Conservation (phyloP, 2,888 invertebrate species). For the Priocnemis perturbator region DNA sequence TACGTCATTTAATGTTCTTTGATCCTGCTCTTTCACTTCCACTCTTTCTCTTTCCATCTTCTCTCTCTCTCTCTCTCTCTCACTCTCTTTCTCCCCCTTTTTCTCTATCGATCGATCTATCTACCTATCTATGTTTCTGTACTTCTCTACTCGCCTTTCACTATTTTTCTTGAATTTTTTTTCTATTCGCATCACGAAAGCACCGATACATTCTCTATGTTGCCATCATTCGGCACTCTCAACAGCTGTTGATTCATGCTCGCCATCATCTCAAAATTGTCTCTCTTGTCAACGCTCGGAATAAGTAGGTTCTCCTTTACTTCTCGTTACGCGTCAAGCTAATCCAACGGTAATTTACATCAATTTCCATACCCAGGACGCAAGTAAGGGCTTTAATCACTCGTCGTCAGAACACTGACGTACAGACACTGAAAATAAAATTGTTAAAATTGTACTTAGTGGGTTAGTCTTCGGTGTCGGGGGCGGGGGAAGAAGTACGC, state of each 20-base stretch:
- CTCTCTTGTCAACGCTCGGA: background rate
- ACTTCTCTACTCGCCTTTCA: background rate
- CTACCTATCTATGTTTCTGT: constrained; percentile 19
- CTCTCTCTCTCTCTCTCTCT: constrained; percentile 13
- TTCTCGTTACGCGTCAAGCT: too few relatives aligned
- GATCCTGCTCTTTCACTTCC: constrained; percentile 12
- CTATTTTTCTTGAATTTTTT: too few relatives aligned
- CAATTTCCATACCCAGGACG: too few relatives aligned
- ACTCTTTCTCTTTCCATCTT: constrained; percentile 19
- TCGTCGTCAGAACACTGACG: too few relatives aligned
- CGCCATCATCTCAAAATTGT: constrained; percentile 26
- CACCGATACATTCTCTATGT: constrained; percentile 36
- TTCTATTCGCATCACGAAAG: constrained; percentile 25
- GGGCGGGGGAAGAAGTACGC: too few relatives aligned
- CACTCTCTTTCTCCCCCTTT: constrained; percentile 16
- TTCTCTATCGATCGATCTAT: constrained; percentile 13
- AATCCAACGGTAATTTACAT: too few relatives aligned
- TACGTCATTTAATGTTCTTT: too few relatives aligned
- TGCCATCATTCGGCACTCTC: constrained; percentile 34
- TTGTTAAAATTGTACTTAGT: too few relatives aligned
- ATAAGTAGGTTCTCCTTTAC: too few relatives aligned
- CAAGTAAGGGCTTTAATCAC: too few relatives aligned
- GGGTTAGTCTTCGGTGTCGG: too few relatives aligned
- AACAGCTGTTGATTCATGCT: constrained; percentile 24
- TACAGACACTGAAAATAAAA: too few relatives aligned